Base-by-base conservation (phyloP, 2,888 invertebrate species). In the Oxyscelio sp. region DNA sequence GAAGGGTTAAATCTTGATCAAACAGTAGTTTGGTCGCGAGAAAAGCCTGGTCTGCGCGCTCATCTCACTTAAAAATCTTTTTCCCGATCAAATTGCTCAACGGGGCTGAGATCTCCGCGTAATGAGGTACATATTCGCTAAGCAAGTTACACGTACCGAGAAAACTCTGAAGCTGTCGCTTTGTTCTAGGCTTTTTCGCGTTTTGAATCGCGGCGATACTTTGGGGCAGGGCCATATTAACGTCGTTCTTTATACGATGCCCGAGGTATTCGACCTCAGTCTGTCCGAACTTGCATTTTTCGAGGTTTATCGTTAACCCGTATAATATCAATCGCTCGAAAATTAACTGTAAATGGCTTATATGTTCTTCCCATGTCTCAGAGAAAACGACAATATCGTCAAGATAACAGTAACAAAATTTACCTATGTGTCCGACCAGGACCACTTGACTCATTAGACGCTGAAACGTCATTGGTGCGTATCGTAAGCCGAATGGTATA, bases 401-500 rank as follows among this genome's bases (percentile, higher is more conserved):
- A n/a, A n/a, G n/a, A n/a, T n/a, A n/a, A n/a, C n/a, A n/a, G n/a
- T n/a, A n/a, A n/a, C n/a, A n/a, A n/a, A n/a, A n/a, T 38, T 38
- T 38, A 38, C 38, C 38, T 4, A 38, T 38, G 59, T 85, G 84
- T 0, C 87, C 87, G 0, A 59, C 24, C n/a, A 88, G 77, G 0
- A 87, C 89, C 22, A 84, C 82, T n/a, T 80, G 83, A 1, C 56
- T n/a, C n/a, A n/a, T n/a, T n/a, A n/a, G n/a, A n/a, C n/a, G n/a
- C n/a, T n/a, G n/a, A n/a, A n/a, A n/a, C n/a, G n/a, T n/a, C n/a
- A n/a, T n/a, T n/a, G n/a, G n/a, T n/a, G n/a, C n/a, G n/a, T n/a
- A n/a, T n/a, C 52, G 38, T 38, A 90, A 54, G 0, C 89, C 90
- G 61, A 91, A 90, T 1, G 90, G 90, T 89, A 90, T 90, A 0